Evolutionary conservation across 2,113 vertebrate genomes (phyloP), one percentile per base, ranked within the genome.

Genomic region (Muntiacus reevesi): DNA sequence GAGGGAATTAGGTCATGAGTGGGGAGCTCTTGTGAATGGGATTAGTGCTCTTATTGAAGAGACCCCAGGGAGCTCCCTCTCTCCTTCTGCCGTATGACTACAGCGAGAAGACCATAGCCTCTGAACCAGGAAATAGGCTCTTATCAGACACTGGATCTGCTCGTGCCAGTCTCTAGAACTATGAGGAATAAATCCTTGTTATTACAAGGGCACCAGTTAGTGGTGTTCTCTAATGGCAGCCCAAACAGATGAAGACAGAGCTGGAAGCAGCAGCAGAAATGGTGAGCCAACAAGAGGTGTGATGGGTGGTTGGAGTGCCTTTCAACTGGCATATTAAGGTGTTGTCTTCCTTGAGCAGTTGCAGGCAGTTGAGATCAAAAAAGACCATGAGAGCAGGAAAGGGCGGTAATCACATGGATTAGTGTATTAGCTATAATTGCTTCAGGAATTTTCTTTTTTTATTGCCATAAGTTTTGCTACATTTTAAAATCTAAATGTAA

Each of bases 341-440:
- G 27, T 71, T 82, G 30, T 62, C 55, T 62, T 83, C 8, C 23
- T 11, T 62, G 60, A 76, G 33, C n/a, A 82, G 47, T 27, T 85
- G 67, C 40, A 96, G 47, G 19, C 23, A 52, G 23, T 36, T 78
- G 67, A 67, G 36, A 67, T 78, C 54, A 76, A 12, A 52, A 59
- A 71, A 86, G 60, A 79, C 13, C 27, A 30, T 3, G 25, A 95
- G 30, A 88, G 12, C 55, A 78, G 19, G 19, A 78, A 88, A 60
- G 27, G 45, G 40, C 16, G 23, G 50, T 52, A 82, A 88, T 19
- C 27, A 33, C 25, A 62, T 28, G n/a, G 64, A 55, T 84, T 91
- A 89, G 14, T 79, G 30, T 92, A 84, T 95, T 96, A 95, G 27
- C 28, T 95, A 57, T 87, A 87, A 76, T 84, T 96, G 60, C 28